phyloP scores from a whole-genome alignment of 2,888 invertebrate genomes.

The Drosophila testacea region DNA sequence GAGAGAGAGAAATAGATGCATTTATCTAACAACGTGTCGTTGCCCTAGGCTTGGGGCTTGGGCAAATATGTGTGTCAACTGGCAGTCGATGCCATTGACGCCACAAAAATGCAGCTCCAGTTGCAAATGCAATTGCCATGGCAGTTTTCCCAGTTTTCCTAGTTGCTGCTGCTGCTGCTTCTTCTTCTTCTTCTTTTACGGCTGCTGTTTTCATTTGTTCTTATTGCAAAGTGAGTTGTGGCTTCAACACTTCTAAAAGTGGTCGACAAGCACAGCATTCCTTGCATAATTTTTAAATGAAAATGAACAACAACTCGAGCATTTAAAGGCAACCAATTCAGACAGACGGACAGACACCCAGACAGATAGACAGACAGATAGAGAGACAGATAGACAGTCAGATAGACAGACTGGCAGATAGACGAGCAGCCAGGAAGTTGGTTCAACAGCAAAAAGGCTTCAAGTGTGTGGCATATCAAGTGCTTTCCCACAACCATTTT shows the following conservation, averaged over 20 bases:
- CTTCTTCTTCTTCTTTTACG: too few relatives aligned
- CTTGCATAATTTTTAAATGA: slow-evolving; percentile 73
- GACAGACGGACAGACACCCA: slow-evolving; percentile 1
- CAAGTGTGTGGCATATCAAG: slow-evolving; percentile 67
- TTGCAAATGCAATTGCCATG: slow-evolving; percentile 24
- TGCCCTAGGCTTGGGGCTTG: slow-evolving; percentile 36
- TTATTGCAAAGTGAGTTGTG: slow-evolving; percentile 47
- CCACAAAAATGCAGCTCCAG: slow-evolving; percentile 66
- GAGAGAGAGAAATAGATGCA: background rate
- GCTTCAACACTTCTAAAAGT: slow-evolving; percentile 27
- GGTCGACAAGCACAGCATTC: slow-evolving; percentile 54
- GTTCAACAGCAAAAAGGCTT: slow-evolving; percentile 46
- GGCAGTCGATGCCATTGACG: slow-evolving; percentile 64
- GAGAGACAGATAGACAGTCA: slow-evolving; percentile 3
- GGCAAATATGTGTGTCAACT: slow-evolving; percentile 77
- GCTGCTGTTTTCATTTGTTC: slow-evolving; percentile 23
- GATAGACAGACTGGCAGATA: slow-evolving; percentile 6
- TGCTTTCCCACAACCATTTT: slow-evolving; percentile 68
- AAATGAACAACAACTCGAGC: slow-evolving; percentile 58
- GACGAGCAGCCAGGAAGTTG: slow-evolving; percentile 28
- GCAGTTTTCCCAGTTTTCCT: slow-evolving; percentile 2
- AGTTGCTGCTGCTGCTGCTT: background rate
- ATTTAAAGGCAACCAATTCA: slow-evolving; percentile 41
- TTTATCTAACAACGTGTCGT: slow-evolving; percentile 48
- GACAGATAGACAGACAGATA: background rate